These are phyloP conservation scores for Tetragnatha montana DNA, from an alignment of 2,888 invertebrate genomes.

Conservation along the genomic window DNA sequence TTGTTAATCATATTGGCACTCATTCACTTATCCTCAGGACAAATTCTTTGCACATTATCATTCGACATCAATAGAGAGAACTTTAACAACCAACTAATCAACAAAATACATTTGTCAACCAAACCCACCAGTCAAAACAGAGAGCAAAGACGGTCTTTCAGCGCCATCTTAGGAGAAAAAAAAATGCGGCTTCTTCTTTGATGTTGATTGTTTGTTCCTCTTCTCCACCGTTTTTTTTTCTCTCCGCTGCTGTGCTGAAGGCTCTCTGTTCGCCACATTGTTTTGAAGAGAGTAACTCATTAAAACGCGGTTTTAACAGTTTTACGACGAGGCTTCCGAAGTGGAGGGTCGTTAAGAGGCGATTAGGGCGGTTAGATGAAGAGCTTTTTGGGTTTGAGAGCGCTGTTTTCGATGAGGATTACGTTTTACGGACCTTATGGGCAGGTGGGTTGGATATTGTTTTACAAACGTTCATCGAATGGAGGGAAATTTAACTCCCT, in stretches of 20 bases:
- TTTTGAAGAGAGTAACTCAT: slow-evolving; percentile 28
- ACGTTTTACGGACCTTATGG: too few relatives aligned
- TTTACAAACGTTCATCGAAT: too few relatives aligned
- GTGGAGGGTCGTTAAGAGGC: slow-evolving; percentile 1
- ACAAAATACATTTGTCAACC: not conserved
- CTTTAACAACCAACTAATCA: too few relatives aligned
- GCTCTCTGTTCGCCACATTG: slow-evolving; percentile 36
- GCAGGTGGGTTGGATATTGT: too few relatives aligned
- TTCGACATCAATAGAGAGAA: too few relatives aligned
- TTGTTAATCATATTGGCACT: too few relatives aligned
- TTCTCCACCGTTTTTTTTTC: not conserved
- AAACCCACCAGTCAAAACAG: not conserved
- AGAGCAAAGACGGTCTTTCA: not conserved
- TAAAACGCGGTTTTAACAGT: slow-evolving; percentile 33
- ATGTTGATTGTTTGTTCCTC: slow-evolving; percentile 38
- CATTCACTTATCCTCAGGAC: too few relatives aligned
- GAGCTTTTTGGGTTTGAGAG: not conserved
- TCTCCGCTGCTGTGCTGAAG: not conserved
- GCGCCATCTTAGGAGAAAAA: not conserved
- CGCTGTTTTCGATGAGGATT: too few relatives aligned
- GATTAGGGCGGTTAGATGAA: not conserved
- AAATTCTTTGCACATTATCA: too few relatives aligned
- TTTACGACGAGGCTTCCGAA: slow-evolving; percentile 7
- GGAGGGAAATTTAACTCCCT: too few relatives aligned
- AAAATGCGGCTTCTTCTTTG: slow-evolving; percentile 38